These are phyloP conservation scores for Blomia tropicalis DNA, from an alignment of 2,888 invertebrate genomes.

Conservation along the genomic window DNA sequence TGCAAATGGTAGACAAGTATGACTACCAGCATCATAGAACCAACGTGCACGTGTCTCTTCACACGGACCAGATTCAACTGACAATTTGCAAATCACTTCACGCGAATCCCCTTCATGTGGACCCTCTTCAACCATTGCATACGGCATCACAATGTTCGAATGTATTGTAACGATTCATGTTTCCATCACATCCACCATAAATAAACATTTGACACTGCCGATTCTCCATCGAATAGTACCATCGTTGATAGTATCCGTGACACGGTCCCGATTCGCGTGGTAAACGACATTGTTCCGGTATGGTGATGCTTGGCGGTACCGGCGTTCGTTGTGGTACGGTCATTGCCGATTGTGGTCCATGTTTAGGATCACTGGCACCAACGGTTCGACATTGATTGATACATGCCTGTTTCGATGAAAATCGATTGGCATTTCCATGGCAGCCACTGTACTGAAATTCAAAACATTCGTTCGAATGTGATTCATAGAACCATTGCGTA, in stretches of 20 bases:
- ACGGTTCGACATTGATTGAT: conserved; percentile 45
- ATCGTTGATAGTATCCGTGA: conserved; percentile 46
- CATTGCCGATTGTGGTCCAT: background rate
- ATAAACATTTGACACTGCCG: conserved; percentile 58
- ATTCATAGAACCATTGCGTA: conserved; percentile 53
- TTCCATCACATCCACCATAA: conserved; percentile 78
- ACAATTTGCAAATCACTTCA: conserved; percentile 44
- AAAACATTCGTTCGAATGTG: conserved; percentile 53
- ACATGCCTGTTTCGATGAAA: conserved; percentile 51
- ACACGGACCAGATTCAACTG: conserved; percentile 54
- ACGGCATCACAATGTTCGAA: conserved; percentile 46
- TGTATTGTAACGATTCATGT: conserved; percentile 59
- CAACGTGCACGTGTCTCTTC: conserved; percentile 48
- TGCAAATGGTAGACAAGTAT: conserved; percentile 51
- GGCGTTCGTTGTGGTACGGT: background rate
- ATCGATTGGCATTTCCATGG: conserved; percentile 63
- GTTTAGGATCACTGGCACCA: background rate
- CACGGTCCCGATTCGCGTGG: conserved; percentile 59
- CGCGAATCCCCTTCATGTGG: background rate
- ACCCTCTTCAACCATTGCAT: background rate
- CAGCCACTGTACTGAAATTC: conserved; percentile 67
- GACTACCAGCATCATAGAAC: conserved; percentile 49
- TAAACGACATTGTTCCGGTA: conserved; percentile 48
- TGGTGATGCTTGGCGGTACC: too few relatives aligned
- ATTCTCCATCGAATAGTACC: conserved; percentile 56